Percentiles rank a stretch among this genome's conserved stretches.
phyloP scores from a whole-genome alignment of 2,797 vertebrate species.

The Megalops cyprinoides region DNA sequence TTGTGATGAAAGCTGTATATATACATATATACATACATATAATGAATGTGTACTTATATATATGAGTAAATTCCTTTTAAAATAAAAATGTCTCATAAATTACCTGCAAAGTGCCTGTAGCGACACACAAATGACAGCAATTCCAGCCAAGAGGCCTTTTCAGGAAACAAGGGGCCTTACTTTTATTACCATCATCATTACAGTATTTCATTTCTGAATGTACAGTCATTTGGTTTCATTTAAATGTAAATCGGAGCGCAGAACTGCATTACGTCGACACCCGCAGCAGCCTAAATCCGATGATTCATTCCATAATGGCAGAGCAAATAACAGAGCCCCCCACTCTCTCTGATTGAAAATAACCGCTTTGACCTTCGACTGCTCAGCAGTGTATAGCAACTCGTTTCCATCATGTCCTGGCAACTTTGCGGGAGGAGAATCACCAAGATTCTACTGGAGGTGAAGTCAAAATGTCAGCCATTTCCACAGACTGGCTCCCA shows the following conservation, averaged over 20 bases:
- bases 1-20: no score
- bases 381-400: slow-evolving; percentile 35
- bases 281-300: slow-evolving; percentile 55
- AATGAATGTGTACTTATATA: slow-evolving; percentile 45
- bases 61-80: slow-evolving; percentile 62
- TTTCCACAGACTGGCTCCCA: neutral
- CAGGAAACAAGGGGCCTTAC: slow-evolving; percentile 58
- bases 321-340: slow-evolving; percentile 59
- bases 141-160: slow-evolving; percentile 51
- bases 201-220: slow-evolving; percentile 74
- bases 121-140: slow-evolving; percentile 54
- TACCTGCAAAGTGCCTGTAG: slow-evolving; percentile 49
- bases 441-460: neutral
- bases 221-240: slow-evolving; percentile 80
- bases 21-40: no score
- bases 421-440: slow-evolving; percentile 7
- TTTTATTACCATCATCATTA: slow-evolving; percentile 75
- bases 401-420: slow-evolving; percentile 21
- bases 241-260: slow-evolving; percentile 79
- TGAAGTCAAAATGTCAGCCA: slow-evolving; percentile 9
- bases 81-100: slow-evolving; percentile 61
- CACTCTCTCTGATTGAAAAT: slow-evolving; percentile 61
- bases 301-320: slow-evolving; percentile 69
- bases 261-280: slow-evolving; percentile 62
- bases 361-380: slow-evolving; percentile 66